Percentiles rank a stretch among this genome's conserved stretches.
Evolutionary conservation across 2,888 invertebrate genomes (phyloP).

Genomic region (Clepsis dumicolana): DNA sequence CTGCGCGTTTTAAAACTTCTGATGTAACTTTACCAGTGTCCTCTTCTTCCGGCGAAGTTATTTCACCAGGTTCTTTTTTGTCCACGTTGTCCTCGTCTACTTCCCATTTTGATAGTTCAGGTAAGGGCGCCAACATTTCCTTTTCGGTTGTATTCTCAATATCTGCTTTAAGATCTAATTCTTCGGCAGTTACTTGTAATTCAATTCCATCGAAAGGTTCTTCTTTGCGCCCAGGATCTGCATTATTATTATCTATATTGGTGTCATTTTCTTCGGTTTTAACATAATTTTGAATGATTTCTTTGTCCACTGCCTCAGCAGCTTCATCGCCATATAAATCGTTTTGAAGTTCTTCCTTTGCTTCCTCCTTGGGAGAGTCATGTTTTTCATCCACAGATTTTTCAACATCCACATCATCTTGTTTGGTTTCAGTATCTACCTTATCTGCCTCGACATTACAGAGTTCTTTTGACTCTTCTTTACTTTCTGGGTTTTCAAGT

Average conservation of each 20-base stretch:
- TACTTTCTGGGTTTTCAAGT: slow-evolving; percentile 64
- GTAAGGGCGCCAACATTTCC: slow-evolving; percentile 90
- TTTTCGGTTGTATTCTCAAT: slow-evolving; percentile 69
- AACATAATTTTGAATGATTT: slow-evolving; percentile 85
- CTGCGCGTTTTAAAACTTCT: slow-evolving; percentile 95
- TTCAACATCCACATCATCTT: slow-evolving; percentile 53
- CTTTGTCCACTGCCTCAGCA: slow-evolving; percentile 84
- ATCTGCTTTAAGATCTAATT: slow-evolving; percentile 84
- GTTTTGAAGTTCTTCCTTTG: slow-evolving; percentile 56
- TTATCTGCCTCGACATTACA: slow-evolving; percentile 53
- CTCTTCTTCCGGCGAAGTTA: slow-evolving; percentile 79
- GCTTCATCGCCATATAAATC: slow-evolving; percentile 86
- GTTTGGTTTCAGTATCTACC: slow-evolving; percentile 49
- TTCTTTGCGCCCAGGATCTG: slow-evolving; percentile 77
- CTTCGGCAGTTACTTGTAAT: slow-evolving; percentile 85
- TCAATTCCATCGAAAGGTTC: slow-evolving; percentile 86
- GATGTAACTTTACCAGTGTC: slow-evolving; percentile 91
- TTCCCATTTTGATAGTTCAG: slow-evolving; percentile 96
- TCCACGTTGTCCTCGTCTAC: slow-evolving; percentile 87
- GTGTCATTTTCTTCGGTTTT: slow-evolving; percentile 69
- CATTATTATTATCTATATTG: slow-evolving; percentile 57
- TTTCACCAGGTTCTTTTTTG: slow-evolving; percentile 81
- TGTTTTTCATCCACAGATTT: slow-evolving; percentile 56
- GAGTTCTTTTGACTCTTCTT: slow-evolving; percentile 61
- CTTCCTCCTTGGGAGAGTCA: slow-evolving; percentile 50